These are phyloP conservation scores for Petroica traversi DNA, from an alignment of 2,113 vertebrate genomes.

Conservation along the genomic window DNA sequence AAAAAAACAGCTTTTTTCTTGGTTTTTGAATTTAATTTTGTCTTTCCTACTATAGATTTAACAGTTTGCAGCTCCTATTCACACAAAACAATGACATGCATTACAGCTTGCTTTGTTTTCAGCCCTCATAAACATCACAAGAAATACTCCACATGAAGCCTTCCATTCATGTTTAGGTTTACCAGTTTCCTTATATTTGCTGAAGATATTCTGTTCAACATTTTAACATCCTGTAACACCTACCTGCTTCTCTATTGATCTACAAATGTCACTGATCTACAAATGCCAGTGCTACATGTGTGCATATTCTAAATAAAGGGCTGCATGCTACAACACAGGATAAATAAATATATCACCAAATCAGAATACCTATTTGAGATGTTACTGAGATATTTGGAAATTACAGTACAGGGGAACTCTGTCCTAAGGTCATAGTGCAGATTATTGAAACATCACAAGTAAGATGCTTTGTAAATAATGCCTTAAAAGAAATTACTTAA, in stretches of 20 bases:
- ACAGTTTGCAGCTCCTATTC: not conserved
- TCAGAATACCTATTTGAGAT: not conserved
- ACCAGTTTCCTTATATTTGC: not conserved
- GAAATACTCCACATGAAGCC: not conserved
- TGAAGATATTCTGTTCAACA: not conserved
- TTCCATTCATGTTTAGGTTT: not conserved
- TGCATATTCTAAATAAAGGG: not conserved
- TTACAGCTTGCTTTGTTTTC: not conserved
- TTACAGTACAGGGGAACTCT: not conserved
- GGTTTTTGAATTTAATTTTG: not conserved
- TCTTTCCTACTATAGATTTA: not conserved
- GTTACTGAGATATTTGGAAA: not conserved
- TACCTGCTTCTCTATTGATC: not conserved
- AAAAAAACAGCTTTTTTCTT: not conserved
- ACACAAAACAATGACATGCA: not conserved
- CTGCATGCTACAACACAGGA: not conserved
- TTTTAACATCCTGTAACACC: not conserved
- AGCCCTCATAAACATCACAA: not conserved
- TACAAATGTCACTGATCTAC: not conserved
- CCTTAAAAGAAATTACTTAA: not conserved
- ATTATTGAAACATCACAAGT: not conserved
- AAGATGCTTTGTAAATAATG: not conserved
- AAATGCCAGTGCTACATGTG: not conserved
- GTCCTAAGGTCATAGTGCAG: not conserved
- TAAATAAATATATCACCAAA: not conserved